A percentile compares a stretch with the other conserved stretches of the same genome.
Evolutionary conservation across 2,113 vertebrate genomes (phyloP).

Genomic region (Myrmecophaga tridactyla): DNA sequence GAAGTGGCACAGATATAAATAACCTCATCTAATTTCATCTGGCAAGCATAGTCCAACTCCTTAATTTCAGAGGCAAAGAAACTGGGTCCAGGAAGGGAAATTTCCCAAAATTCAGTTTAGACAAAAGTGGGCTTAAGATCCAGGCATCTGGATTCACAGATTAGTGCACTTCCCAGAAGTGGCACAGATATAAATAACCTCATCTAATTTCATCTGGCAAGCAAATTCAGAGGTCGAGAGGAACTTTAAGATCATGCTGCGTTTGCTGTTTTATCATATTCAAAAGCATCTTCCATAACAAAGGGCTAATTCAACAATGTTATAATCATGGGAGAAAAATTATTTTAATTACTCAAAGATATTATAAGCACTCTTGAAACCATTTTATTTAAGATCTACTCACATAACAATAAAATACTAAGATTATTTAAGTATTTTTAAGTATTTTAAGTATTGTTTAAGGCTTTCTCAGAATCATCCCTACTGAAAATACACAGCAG

Average conservation of each 20-base stretch:
- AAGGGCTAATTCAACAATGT: constrained; percentile 29
- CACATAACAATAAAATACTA: not conserved
- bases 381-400: not conserved
- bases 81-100: not conserved
- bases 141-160: constrained; percentile 47
- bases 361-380: not conserved
- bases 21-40: constrained; percentile 64
- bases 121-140: constrained; percentile 41
- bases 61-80: constrained; percentile 42
- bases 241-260: constrained; percentile 52
- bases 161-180: constrained; percentile 43
- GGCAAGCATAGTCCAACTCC: constrained; percentile 47
- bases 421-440: no score
- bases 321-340: constrained; percentile 30
- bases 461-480: not conserved
- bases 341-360: constrained; percentile 23
- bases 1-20: constrained; percentile 63
- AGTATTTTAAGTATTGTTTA: no score
- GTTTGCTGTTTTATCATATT: constrained; percentile 40
- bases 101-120: constrained; percentile 17
- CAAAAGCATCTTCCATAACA: constrained; percentile 46
- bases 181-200: constrained; percentile 66
- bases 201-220: constrained; percentile 63
- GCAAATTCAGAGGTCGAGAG: constrained; percentile 37
- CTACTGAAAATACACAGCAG: constrained; percentile 3